Evolutionary conservation across 1,140 invertebrate species (phyloP).

Genomic region (Tetraneura akinire): DNA sequence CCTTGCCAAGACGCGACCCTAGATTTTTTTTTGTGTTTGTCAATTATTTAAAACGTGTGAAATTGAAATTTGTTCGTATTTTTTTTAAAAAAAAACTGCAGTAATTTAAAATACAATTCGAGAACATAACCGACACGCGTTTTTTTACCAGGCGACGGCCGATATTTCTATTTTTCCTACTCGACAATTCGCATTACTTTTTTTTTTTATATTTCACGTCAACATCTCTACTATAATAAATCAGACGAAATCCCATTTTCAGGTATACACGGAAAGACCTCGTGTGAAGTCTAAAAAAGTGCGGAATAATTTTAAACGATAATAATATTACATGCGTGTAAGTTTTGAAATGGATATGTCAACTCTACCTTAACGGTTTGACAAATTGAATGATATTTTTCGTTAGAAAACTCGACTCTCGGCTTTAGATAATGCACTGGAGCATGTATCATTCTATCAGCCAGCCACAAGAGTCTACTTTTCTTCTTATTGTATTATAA

Average conservation of each 20-base stretch:
- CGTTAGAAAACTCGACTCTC: neutral
- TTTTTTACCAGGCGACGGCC: neutral
- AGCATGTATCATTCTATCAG: slow-evolving; percentile 17
- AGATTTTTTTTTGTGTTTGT: too few relatives aligned
- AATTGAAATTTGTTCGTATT: neutral
- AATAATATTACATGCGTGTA: slow-evolving; percentile 22
- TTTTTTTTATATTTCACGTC: neutral
- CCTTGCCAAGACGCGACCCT: too few relatives aligned
- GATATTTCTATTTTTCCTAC: slow-evolving; percentile 4
- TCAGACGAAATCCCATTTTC: slow-evolving; percentile 27
- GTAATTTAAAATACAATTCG: neutral
- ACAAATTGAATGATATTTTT: slow-evolving; percentile 47
- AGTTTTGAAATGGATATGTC: slow-evolving; percentile 47
- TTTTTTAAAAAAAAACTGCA: neutral
- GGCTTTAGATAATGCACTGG: slow-evolving; percentile 44
- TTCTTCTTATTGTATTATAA: neutral
- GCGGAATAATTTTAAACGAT: slow-evolving; percentile 45
- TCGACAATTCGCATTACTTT: neutral
- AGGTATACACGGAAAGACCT: neutral
- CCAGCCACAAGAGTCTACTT: slow-evolving; percentile 22
- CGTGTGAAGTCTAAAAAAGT: neutral
- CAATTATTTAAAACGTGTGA: neutral
- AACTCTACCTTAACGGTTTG: slow-evolving; percentile 33
- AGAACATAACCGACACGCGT: neutral
- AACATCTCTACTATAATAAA: slow-evolving; percentile 30